Conservation (phyloP, 2,797 vertebrate species). For the Neosilurus mollespiculum region DNA sequence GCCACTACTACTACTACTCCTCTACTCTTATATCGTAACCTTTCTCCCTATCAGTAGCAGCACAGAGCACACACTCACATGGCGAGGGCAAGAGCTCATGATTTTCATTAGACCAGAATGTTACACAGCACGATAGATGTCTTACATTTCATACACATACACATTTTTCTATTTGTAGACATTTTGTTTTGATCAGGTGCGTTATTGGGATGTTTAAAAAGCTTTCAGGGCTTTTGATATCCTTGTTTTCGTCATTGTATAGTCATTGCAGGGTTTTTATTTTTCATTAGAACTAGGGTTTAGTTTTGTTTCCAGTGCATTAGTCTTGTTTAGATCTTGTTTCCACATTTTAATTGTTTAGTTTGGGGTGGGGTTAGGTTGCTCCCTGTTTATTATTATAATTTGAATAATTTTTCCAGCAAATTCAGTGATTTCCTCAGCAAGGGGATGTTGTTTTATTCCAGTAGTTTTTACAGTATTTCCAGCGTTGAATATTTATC, state of each 20-base stretch:
- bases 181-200: conserved; percentile 16
- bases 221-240: conserved; percentile 28
- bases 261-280: neutral
- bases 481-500: conserved; percentile 17
- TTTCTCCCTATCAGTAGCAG: conserved; percentile 81
- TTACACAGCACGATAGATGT: conserved; percentile 60
- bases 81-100: conserved; percentile 72
- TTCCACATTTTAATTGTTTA: conserved; percentile 6
- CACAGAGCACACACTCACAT: conserved; percentile 76
- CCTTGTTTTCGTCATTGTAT: conserved; percentile 1
- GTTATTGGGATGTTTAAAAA: conserved; percentile 25
- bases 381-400: neutral
- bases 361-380: neutral
- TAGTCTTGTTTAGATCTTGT: conserved; percentile 8
- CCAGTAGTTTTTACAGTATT: conserved; percentile 13
- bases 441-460: neutral
- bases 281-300: neutral
- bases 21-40: conserved; percentile 82
- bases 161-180: neutral
- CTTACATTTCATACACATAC: conserved; percentile 22
- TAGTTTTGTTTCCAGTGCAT: neutral
- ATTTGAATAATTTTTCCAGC: neutral
- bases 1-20: conserved; percentile 88
- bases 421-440: neutral
- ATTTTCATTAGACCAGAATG: conserved; percentile 69